Evolutionary conservation across 92 coral and sea anemone genomes (phyloP), one percentile per base, ranked within the genome.

Genomic region (Paramuricea clavata): DNA sequence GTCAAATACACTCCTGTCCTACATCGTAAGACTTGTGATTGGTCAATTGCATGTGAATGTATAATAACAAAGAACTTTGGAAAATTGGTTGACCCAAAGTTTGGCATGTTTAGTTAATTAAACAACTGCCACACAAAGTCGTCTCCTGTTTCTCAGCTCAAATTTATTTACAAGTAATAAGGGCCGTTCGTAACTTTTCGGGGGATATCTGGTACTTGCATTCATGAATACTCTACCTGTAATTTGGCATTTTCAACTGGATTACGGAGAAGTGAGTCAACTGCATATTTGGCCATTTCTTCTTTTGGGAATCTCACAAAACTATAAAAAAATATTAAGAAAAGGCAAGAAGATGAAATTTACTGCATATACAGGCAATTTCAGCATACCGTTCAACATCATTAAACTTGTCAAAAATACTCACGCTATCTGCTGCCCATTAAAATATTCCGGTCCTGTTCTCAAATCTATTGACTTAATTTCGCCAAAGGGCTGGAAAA

Each of bases 401-500:
- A 39, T 39, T 39, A 39, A 6, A 57, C 26, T 27, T 27, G n/a
- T 5, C 28, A 2, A 39, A 23, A 43, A 11, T 52, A 76, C 82
- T 76, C 32, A 76, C 82, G 68, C 82, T 11, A 76, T 12, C 52
- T 76, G 35, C 23, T 31, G 49, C 12, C 47, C 25, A 6, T 54
- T 12, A 16, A 9, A 49, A 13, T 26, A 49, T 8, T 76, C 82
- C 47, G 67, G 68, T 2, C 68, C 42, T 2, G 4, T 39, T 25
- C 64, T 50, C 27, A 76, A 12, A 12, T 76, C 67, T 0, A 76
- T 13, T 22, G 82, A 76, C 10, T 27, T 76, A 30, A 76, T 76
- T 19, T 76, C 82, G 0, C 82, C 82, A 54, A 49, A 76, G 12
- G 82, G 82, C 50, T n/a, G 30, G 32, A 76, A 76, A 22, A 76